Base-by-base conservation (phyloP, 1,140 invertebrate species). In the Schlechtendalia chinensis region DNA sequence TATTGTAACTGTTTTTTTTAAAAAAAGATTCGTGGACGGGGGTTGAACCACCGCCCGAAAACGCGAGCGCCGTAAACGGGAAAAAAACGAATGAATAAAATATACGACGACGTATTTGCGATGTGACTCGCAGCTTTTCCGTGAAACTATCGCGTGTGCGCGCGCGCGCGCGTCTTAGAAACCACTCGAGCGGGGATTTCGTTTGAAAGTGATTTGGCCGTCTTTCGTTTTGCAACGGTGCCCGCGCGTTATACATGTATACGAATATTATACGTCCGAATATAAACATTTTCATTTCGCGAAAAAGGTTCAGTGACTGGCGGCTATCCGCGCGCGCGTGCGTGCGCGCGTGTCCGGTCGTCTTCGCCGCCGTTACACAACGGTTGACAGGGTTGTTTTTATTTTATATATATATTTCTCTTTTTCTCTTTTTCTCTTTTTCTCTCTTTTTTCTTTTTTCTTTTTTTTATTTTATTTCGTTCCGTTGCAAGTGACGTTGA, bases 401-500 rank as follows among this genome's bases (percentile, higher is more conserved):
- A 39, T 67, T 67, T 67, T 47, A n/a, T n/a, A n/a, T n/a, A n/a
- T n/a, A n/a, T n/a, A n/a, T n/a, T n/a, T n/a, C n/a, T n/a, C n/a
- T n/a, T n/a, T n/a, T n/a, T n/a, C n/a, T n/a, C n/a, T n/a, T n/a
- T n/a, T n/a, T n/a, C n/a, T n/a, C n/a, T n/a, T n/a, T n/a, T n/a
- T n/a, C n/a, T n/a, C n/a, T n/a, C n/a, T n/a, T n/a, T n/a, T n/a
- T n/a, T n/a, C n/a, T n/a, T n/a, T n/a, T n/a, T n/a, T n/a, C n/a
- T n/a, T n/a, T n/a, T n/a, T n/a, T n/a, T n/a, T n/a, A n/a, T 50
- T 50, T 29, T 53, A 11, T 53, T 29, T 71, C 27, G 16, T 24
- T 72, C 69, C 69, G 58, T 63, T 79, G 75, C 58, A 79, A 79
- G 75, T 79, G 75, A 79, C 75, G 56, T 79, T 79, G 75, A 79